Conservation (phyloP, 2,113 vertebrate species). For the Machaerirhynchus nigripectus region DNA sequence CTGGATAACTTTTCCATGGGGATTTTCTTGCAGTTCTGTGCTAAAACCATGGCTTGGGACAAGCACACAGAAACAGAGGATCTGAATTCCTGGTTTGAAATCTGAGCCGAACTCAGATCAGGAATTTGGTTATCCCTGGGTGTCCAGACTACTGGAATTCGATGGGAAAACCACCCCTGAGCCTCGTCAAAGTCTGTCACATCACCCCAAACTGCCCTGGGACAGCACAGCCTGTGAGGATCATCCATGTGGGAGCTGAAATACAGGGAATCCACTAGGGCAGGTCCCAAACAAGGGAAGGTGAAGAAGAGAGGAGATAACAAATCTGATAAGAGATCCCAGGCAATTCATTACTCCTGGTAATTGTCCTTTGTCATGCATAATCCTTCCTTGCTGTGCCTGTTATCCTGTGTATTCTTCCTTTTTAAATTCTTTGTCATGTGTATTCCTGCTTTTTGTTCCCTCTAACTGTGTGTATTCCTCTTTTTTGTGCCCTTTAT, state of each 20-base stretch:
- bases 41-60: not conserved
- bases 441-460: not conserved
- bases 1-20: not conserved
- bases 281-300: not conserved
- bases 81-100: not conserved
- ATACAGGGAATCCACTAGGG: not conserved
- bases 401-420: not conserved
- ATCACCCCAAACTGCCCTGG: not conserved
- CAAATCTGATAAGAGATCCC: not conserved
- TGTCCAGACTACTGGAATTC: not conserved
- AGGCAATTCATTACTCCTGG: not conserved
- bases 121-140: too few species aligned
- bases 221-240: not conserved
- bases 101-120: rapidly evolving
- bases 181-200: not conserved
- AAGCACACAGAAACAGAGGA: rapidly evolving
- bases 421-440: not conserved
- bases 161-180: not conserved
- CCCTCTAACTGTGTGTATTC: too few species aligned
- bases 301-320: not conserved
- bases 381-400: not conserved
- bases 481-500: not conserved
- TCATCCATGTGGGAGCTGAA: not conserved
- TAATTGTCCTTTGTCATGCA: not conserved
- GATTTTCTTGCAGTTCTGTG: not conserved